Evolutionary conservation across 2,113 vertebrate species (phyloP).

Genomic region (Phocoena phocoena): DNA sequence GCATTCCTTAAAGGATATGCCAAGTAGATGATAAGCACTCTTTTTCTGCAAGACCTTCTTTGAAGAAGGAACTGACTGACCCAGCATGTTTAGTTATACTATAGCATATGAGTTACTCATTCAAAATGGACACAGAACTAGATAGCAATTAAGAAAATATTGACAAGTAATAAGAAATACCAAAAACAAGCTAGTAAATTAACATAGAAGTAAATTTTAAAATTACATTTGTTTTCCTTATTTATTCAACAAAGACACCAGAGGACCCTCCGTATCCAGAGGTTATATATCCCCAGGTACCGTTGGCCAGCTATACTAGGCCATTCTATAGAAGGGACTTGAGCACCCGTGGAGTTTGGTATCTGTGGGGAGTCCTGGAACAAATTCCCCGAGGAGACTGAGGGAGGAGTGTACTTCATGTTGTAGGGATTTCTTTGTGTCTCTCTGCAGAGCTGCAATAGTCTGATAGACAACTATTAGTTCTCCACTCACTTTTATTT

Average conservation of each 20-base stretch:
- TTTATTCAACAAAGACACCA: not conserved
- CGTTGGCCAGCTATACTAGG: rapidly evolving
- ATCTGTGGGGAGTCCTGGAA: not conserved
- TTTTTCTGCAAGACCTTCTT: not conserved
- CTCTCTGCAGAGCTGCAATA: not conserved
- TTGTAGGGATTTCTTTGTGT: not conserved
- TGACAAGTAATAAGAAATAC: not conserved
- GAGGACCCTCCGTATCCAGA: not conserved
- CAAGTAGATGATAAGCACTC: not conserved
- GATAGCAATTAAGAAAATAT: not conserved
- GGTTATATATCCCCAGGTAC: rapidly evolving
- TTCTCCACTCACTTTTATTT: slow-evolving; percentile 7
- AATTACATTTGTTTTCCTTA: not conserved
- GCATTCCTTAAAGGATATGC: not conserved
- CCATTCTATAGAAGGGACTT: not conserved
- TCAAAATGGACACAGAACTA: not conserved
- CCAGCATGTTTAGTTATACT: not conserved
- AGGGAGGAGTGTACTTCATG: not conserved
- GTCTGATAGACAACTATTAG: not conserved
- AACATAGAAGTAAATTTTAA: not conserved
- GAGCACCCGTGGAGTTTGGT: not conserved
- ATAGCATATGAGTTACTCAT: not conserved
- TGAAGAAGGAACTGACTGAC: not conserved
- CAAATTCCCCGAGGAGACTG: not conserved
- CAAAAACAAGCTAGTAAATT: not conserved